A percentile compares a stretch with the other conserved stretches of the same genome.
Evolutionary conservation across 2,113 vertebrate genomes (phyloP).

Genomic region (Bothrops jararaca): DNA sequence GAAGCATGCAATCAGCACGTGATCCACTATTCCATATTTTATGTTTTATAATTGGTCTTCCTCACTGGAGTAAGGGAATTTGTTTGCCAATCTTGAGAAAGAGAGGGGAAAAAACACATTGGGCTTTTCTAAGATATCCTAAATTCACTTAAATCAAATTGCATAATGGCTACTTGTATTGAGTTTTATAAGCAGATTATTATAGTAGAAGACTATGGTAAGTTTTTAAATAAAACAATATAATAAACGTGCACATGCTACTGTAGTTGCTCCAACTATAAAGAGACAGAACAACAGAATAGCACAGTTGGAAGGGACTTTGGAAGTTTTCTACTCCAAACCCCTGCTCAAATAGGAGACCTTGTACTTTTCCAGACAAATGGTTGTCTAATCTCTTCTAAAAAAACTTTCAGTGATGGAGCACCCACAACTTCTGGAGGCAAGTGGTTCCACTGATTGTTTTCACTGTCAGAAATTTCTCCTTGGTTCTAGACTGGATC

Average conservation of each 20-base stretch:
- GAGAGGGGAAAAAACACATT: not conserved
- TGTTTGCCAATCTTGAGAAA: not conserved
- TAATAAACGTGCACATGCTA: not conserved
- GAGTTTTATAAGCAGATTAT: not conserved
- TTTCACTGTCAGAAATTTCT: not conserved
- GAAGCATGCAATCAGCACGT: not conserved
- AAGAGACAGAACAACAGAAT: not conserved
- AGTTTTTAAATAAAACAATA: not conserved
- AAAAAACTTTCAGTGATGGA: not conserved
- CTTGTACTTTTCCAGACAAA: not conserved
- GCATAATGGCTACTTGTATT: not conserved
- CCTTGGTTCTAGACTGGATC: not conserved
- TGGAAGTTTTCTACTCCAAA: not conserved
- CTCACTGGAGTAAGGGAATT: not conserved
- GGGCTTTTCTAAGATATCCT: not conserved
- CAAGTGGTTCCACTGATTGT: not conserved
- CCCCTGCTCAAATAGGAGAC: not conserved
- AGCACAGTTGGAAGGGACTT: not conserved
- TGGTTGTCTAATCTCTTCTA: not conserved
- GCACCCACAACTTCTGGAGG: not conserved
- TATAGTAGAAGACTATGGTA: not conserved
- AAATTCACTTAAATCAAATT: not conserved
- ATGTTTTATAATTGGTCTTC: not conserved
- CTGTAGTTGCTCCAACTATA: not conserved
- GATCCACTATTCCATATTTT: not conserved